Evolutionary conservation across 2,797 vertebrate species (phyloP).

Genomic region (Rhyacichthys aspro): DNA sequence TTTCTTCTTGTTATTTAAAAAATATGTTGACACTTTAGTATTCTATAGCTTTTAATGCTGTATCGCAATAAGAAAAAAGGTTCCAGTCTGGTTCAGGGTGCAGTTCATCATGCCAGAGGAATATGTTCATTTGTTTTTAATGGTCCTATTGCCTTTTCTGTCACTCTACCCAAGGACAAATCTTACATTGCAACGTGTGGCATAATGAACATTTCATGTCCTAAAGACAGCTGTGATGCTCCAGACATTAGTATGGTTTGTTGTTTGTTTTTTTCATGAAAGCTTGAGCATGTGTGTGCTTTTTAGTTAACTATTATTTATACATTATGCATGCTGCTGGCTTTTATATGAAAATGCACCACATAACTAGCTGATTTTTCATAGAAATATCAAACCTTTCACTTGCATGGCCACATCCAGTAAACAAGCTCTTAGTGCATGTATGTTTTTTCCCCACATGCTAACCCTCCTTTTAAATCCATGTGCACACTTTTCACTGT

Average conservation of each 20-base stretch:
- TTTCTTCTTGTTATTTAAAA: too few relatives aligned
- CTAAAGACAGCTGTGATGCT: conserved; percentile 10
- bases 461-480: conserved; percentile 34
- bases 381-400: not conserved
- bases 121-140: conserved; percentile 11
- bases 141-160: conserved; percentile 9
- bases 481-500: conserved; percentile 44
- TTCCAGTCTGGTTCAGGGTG: not conserved
- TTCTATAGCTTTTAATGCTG: too few relatives aligned
- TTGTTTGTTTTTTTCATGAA: conserved; percentile 15
- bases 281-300: conserved; percentile 3
- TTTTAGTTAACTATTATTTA: conserved; percentile 4
- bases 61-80: not conserved
- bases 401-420: not conserved
- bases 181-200: not conserved
- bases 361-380: not conserved
- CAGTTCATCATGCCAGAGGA: not conserved
- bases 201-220: conserved; percentile 13
- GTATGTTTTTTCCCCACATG: conserved; percentile 42
- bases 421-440: conserved; percentile 16
- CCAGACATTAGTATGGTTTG: conserved; percentile 18
- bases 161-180: not conserved
- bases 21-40: too few relatives aligned
- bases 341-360: not conserved
- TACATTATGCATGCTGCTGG: not conserved